Evolutionary conservation across 1,140 invertebrate species (phyloP).

Genomic region (Aphelenchoides avenae): DNA sequence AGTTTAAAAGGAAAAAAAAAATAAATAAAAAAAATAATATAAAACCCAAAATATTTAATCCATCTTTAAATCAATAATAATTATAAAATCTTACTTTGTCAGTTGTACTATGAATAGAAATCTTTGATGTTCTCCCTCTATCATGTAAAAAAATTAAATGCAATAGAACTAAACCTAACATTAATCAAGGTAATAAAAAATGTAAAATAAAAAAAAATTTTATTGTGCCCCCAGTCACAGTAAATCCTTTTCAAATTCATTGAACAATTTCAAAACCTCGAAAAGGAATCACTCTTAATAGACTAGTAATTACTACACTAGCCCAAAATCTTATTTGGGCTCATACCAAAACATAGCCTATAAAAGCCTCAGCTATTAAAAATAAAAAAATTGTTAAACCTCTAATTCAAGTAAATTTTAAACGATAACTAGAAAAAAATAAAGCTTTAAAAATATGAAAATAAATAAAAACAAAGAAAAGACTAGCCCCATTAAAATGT

Average conservation of each 20-base stretch:
- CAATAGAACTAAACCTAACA: constrained; percentile 25
- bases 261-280: constrained; percentile 26
- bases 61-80: constrained; percentile 58
- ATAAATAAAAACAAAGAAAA: constrained; percentile 47
- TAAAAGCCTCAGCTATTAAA: constrained; percentile 36
- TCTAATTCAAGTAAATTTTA: constrained; percentile 25
- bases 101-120: constrained; percentile 18
- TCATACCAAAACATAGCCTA: constrained; percentile 45
- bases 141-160: constrained; percentile 48
- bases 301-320: constrained; percentile 42
- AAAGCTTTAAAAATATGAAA: constrained; percentile 41
- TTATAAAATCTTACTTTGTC: constrained; percentile 61
- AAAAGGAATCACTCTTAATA: constrained; percentile 49
- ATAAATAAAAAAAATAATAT: constrained; percentile 60
- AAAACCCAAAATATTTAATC: constrained; percentile 54
- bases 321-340: constrained; percentile 50
- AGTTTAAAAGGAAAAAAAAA: constrained; percentile 65
- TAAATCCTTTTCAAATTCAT: constrained; percentile 50
- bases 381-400: constrained; percentile 39
- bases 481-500: constrained; percentile 45
- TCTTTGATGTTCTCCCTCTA: constrained; percentile 37
- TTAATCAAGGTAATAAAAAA: constrained; percentile 47
- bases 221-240: constrained; percentile 35
- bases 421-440: constrained; percentile 35
- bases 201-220: constrained; percentile 51